Conservation (phyloP, 2,888 invertebrate species). For the Drosophila conformis region DNA sequence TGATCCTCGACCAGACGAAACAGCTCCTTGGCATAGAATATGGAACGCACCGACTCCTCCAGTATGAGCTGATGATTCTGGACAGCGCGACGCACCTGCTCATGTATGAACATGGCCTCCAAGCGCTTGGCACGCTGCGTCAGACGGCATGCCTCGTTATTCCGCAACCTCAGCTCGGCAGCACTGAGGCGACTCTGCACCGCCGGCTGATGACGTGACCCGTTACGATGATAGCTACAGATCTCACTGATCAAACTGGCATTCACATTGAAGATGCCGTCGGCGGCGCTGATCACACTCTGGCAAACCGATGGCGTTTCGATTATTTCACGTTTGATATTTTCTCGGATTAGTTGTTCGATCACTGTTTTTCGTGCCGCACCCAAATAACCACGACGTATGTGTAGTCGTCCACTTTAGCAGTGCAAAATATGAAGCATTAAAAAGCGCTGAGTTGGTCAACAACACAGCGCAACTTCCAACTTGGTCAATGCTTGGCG, state of each 20-base stretch:
- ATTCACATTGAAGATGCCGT: slow-evolving; percentile 52
- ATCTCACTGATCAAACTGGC: slow-evolving; percentile 54
- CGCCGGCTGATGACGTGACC: slow-evolving; percentile 51
- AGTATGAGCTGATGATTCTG: slow-evolving; percentile 60
- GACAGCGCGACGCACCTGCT: slow-evolving; percentile 61
- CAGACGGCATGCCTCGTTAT: slow-evolving; percentile 57
- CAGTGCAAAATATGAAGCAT: slow-evolving; percentile 24
- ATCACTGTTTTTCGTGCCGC: slow-evolving; percentile 39
- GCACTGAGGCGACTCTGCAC: slow-evolving; percentile 37
- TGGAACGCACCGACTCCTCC: slow-evolving; percentile 73
- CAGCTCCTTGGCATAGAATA: slow-evolving; percentile 73
- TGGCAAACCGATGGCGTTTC: slow-evolving; percentile 27
- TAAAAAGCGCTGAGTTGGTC: slow-evolving; percentile 35
- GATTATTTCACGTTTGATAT: slow-evolving; percentile 39
- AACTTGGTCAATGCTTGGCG: slow-evolving; percentile 60
- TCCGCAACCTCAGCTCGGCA: slow-evolving; percentile 32
- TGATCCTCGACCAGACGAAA: slow-evolving; percentile 63
- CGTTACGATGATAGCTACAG: slow-evolving; percentile 62
- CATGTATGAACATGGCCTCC: slow-evolving; percentile 66
- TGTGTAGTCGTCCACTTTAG: slow-evolving; percentile 36
- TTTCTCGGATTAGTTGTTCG: slow-evolving; percentile 52
- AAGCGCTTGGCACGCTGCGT: slow-evolving; percentile 70
- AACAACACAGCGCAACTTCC: slow-evolving; percentile 4
- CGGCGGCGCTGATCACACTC: slow-evolving; percentile 34
- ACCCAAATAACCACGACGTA: slow-evolving; percentile 61